Conservation (phyloP, 1,140 invertebrate species). For the Brachionus rubens region DNA sequence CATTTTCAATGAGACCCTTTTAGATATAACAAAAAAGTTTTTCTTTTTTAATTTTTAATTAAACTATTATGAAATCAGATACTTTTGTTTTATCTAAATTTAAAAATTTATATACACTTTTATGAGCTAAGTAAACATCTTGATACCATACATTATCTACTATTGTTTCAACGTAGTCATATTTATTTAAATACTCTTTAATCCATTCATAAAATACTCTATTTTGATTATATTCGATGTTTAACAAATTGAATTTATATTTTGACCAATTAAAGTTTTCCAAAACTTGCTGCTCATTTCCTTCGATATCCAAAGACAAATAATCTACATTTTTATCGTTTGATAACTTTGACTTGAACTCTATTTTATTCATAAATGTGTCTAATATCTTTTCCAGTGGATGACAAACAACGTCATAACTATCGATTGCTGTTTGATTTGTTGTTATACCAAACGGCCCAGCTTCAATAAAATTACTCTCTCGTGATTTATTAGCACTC, state of each 20-base stretch:
- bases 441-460: not conserved
- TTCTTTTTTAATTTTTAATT: not conserved
- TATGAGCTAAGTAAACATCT: constrained; percentile 22
- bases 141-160: constrained; percentile 39
- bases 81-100: constrained; percentile 34
- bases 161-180: constrained; percentile 21
- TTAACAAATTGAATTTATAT: constrained; percentile 48
- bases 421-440: not conserved
- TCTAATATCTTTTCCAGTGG: not conserved
- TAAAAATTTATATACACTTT: not conserved
- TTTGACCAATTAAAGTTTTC: constrained; percentile 50
- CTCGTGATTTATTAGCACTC: not conserved
- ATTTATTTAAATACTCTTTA: not conserved
- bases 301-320: constrained; percentile 52
- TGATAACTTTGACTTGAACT: too few species aligned
- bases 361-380: not conserved
- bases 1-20: not conserved
- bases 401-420: constrained; percentile 4
- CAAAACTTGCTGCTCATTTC: constrained; percentile 50
- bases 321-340: constrained; percentile 48
- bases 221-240: constrained; percentile 45
- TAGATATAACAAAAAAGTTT: constrained; percentile 1
- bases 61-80: constrained; percentile 11
- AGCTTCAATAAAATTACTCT: constrained; percentile 2
- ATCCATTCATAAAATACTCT: constrained; percentile 28